Percentiles rank a stretch among this genome's conserved stretches.
Conservation (phyloP, 1,140 invertebrate species). For the Ceratitis capitata region DNA sequence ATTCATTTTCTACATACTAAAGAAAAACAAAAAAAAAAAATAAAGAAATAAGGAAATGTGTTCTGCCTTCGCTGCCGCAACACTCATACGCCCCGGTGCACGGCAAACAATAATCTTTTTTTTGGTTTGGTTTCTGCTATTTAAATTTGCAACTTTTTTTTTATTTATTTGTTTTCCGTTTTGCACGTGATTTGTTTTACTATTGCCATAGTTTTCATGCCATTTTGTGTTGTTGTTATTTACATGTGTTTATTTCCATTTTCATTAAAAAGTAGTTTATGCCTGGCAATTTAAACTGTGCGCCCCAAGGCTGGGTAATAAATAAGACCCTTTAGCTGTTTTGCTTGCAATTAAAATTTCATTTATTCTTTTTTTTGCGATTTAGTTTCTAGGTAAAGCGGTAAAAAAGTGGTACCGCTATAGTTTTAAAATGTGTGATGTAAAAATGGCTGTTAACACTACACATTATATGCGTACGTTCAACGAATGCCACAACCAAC, state of each 20-base stretch:
- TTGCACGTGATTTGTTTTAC: neutral
- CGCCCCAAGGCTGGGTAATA: neutral
- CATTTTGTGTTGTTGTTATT: neutral
- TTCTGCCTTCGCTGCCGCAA: neutral
- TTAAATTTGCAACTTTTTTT: neutral
- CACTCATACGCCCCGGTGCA: conserved; percentile 3
- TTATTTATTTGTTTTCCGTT: neutral
- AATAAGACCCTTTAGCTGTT: neutral
- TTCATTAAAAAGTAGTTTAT: neutral
- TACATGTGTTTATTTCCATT: neutral
- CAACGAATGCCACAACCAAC: too few species aligned
- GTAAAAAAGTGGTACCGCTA: too few species aligned
- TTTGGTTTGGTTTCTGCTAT: neutral
- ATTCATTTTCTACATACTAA: neutral
- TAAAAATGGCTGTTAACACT: too few species aligned
- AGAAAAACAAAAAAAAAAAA: neutral
- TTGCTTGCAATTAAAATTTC: neutral
- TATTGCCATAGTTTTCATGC: neutral
- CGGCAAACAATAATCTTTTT: neutral
- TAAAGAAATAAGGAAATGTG: too few species aligned
- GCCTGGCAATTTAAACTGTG: neutral
- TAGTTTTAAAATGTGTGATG: too few species aligned
- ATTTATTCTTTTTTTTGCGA: neutral
- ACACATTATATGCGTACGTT: too few species aligned
- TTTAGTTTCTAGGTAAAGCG: too few species aligned